These are phyloP conservation scores for Morelia viridis DNA, from an alignment of 2,797 vertebrate genomes.

Conservation along the genomic window DNA sequence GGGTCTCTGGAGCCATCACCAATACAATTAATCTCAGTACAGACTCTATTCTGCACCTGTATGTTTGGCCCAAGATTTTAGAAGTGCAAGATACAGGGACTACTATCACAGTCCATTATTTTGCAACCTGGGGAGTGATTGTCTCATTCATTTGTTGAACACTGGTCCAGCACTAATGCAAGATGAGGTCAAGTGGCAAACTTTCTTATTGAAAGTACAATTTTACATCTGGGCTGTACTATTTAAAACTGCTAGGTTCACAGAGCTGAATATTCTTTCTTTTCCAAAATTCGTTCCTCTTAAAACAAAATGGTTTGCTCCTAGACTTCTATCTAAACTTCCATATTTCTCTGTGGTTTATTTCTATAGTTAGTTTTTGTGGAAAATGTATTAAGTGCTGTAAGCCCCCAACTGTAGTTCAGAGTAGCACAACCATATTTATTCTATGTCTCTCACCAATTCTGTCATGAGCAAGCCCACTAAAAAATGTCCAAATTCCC, in stretches of 20 bases:
- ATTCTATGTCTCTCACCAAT: background rate
- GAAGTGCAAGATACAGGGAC: background rate
- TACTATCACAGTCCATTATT: constrained; percentile 1
- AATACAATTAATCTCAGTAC: constrained; percentile 1
- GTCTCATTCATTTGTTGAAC: background rate
- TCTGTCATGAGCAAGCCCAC: background rate
- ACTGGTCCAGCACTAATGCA: background rate
- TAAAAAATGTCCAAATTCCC: background rate
- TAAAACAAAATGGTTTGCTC: background rate
- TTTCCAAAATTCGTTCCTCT: background rate
- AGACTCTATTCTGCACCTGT: background rate
- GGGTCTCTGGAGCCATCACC: background rate
- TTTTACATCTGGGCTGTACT: background rate
- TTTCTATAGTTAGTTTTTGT: background rate
- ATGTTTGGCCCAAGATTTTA: background rate
- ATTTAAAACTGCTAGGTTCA: background rate
- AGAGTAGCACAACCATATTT: too few relatives aligned
- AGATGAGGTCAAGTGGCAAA: background rate
- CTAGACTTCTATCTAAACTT: background rate
- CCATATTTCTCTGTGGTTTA: background rate
- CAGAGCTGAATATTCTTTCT: background rate
- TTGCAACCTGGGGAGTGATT: background rate
- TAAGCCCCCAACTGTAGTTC: background rate
- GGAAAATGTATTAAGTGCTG: background rate
- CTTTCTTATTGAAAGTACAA: background rate